Evolutionary conservation across 2,888 invertebrate genomes (phyloP).

Genomic region (Lepidochrysops patricia): DNA sequence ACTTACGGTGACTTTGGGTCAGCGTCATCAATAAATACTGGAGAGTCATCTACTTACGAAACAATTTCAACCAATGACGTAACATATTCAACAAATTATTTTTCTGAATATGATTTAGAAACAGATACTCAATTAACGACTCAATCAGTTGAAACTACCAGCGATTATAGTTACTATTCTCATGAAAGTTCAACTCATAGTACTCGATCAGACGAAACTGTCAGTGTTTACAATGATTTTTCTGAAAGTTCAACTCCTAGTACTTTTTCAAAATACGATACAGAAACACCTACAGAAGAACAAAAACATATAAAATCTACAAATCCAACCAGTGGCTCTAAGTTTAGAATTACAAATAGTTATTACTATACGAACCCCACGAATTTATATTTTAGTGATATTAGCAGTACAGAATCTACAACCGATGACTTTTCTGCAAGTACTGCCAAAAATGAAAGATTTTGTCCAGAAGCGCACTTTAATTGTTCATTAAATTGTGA

Average conservation of each 20-base stretch:
- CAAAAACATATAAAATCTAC: background rate
- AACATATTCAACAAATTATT: background rate
- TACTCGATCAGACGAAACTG: background rate
- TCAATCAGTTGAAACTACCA: background rate
- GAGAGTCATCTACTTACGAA: background rate
- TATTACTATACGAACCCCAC: background rate
- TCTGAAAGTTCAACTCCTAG: background rate
- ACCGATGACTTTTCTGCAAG: constrained; percentile 16
- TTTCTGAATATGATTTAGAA: background rate
- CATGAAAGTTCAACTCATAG: background rate
- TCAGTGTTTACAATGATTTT: background rate
- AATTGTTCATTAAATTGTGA: constrained; percentile 51
- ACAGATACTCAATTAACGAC: background rate
- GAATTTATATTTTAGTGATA: constrained; percentile 19
- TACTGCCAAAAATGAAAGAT: constrained; percentile 16
- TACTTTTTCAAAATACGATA: background rate
- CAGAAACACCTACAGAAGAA: background rate
- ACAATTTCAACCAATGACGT: background rate
- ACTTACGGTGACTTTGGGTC: background rate
- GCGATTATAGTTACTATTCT: background rate
- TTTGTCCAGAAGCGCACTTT: constrained; percentile 42
- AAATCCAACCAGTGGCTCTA: background rate
- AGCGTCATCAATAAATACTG: background rate
- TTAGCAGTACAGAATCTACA: constrained; percentile 15
- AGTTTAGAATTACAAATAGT: background rate